These are phyloP conservation scores for Lucinisca nassula DNA, from an alignment of 2,888 invertebrate genomes.

Conservation along the genomic window DNA sequence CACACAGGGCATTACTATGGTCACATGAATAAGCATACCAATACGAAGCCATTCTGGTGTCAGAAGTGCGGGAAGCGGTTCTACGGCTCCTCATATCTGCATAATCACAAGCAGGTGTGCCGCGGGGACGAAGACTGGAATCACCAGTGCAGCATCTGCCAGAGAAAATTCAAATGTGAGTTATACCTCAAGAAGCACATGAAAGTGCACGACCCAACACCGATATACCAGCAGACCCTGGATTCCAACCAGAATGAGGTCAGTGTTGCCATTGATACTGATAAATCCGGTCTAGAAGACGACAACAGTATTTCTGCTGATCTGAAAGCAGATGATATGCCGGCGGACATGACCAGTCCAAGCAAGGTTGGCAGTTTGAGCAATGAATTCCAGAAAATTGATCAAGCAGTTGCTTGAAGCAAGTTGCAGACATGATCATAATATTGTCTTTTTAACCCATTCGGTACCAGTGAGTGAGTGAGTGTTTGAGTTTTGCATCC, in stretches of 20 bases:
- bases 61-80: constrained; percentile 68
- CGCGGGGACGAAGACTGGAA: constrained; percentile 59
- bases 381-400: not conserved
- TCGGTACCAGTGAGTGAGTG: too few relatives aligned
- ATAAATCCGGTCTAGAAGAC: not conserved
- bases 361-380: not conserved
- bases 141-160: constrained; percentile 51
- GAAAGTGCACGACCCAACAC: constrained; percentile 62
- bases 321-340: not conserved
- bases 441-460: not conserved
- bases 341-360: not conserved
- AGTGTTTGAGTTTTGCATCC: too few relatives aligned
- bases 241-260: not conserved
- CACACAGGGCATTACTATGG: constrained; percentile 70
- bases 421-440: not conserved
- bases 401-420: not conserved
- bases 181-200: constrained; percentile 67
- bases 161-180: constrained; percentile 67
- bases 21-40: constrained; percentile 70
- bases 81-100: constrained; percentile 67
- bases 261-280: not conserved
- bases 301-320: too few relatives aligned
- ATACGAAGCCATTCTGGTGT: constrained; percentile 69
- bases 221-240: constrained; percentile 20
- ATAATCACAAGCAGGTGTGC: constrained; percentile 69